Evolutionary conservation across 2,113 vertebrate species (phyloP).

Genomic region (Mesembrinibis cayennensis): DNA sequence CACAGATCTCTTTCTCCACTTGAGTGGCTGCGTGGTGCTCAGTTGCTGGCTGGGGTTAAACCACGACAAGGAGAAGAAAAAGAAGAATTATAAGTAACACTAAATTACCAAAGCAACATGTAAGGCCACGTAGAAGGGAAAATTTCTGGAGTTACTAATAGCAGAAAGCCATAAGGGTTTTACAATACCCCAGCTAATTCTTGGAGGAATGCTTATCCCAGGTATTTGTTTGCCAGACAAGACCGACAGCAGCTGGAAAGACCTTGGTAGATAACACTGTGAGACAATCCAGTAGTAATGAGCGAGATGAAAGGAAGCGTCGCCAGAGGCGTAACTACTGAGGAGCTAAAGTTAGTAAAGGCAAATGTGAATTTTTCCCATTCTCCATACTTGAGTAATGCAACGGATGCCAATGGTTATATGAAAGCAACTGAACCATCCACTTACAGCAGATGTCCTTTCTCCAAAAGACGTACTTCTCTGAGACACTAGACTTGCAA

Average conservation of each 20-base stretch:
- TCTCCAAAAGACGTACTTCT: background rate
- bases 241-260: background rate
- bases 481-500: background rate
- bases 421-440: background rate
- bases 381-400: background rate
- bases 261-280: no score
- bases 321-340: background rate
- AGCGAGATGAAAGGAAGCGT: background rate
- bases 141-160: background rate
- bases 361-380: background rate
- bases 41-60: no score
- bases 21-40: no score
- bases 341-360: background rate
- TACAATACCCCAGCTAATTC: background rate
- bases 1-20: background rate
- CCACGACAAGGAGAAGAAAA: background rate
- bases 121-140: background rate
- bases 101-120: background rate
- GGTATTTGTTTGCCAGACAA: background rate
- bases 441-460: background rate
- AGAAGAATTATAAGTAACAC: background rate
- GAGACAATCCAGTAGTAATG: background rate
- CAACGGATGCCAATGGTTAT: background rate
- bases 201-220: background rate
- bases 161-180: background rate